These are phyloP conservation scores for Trissolcus brochymenae DNA, from an alignment of 2,888 invertebrate species.

Conservation along the genomic window DNA sequence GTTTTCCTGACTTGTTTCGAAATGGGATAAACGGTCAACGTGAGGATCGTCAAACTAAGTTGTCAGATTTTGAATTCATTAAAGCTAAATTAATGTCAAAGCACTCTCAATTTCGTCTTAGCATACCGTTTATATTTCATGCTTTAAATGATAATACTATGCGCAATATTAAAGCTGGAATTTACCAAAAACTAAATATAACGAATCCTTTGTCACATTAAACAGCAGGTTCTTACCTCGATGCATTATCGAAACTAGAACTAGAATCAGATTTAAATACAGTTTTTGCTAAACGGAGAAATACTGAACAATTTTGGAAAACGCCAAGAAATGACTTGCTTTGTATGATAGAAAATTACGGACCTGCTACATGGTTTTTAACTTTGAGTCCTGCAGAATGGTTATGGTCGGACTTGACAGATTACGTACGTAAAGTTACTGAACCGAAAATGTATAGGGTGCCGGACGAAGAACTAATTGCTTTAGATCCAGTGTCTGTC, in stretches of 20 bases:
- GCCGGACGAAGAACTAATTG: no score
- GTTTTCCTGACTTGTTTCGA: conserved; percentile 60
- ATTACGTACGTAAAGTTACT: not conserved
- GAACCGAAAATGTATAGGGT: no score
- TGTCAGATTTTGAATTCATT: conserved; percentile 59
- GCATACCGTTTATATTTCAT: not conserved
- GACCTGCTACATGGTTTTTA: conserved; percentile 38
- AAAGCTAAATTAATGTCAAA: conserved; percentile 59
- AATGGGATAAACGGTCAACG: conserved; percentile 52
- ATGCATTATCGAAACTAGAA: conserved; percentile 54
- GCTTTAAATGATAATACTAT: not conserved
- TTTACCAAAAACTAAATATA: not conserved
- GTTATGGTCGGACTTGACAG: not conserved
- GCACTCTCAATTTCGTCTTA: conserved; percentile 61
- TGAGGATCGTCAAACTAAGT: conserved; percentile 32
- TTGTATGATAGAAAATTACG: conserved; percentile 3
- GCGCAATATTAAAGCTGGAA: not conserved
- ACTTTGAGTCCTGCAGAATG: conserved; percentile 60
- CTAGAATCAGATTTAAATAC: conserved; percentile 55
- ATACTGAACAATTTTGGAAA: conserved; percentile 57
- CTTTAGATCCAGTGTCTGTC: no score
- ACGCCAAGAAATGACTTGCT: conserved; percentile 32
- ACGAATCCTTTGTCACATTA: not conserved
- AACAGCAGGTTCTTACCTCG: not conserved
- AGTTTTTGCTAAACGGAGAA: conserved; percentile 54